Evolutionary conservation across 2,113 vertebrate genomes (phyloP), one percentile per base, ranked within the genome.

Genomic region (Macheiramphus alcinus): DNA sequence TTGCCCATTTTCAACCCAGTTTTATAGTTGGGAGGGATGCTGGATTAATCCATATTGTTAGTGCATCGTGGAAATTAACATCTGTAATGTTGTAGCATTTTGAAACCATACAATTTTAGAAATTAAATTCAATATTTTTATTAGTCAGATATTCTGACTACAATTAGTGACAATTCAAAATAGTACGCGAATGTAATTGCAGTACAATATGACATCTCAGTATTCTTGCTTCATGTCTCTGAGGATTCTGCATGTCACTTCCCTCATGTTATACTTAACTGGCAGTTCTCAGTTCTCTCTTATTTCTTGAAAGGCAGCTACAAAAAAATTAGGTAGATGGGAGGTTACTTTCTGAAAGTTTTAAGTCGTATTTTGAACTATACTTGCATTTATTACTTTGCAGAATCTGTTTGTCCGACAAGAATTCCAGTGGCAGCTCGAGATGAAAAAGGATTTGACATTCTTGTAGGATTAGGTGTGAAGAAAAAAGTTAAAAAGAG

Each of bases 401-500:
- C 97, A 99, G 99, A 99, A 97, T 99, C 99, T 72, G 99, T 99
- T 93, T 99, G 99, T 97, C 99, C 99, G 1, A 98, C 98, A 94
- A 98, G 98, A 98, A 99, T 99, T 97, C 97, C 99, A 55, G 97
- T 99, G 70, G 98, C 99, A 97, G 98, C 99, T 94, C 98, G 99
- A 20, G 99, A 99, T 92, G 99, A 99, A 96, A 99, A 99, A 87
- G 99, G 99, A 72, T 99, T 99, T 98, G 99, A 99, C 96, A 98
- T 99, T 90, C 98, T 99, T 76, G 50, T 99, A 70, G 98, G 99
- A 96, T 97, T 99, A 96, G 98, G 99, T 97, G 97, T 99, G 95
- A 99, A 99, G 91, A 99, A 99, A 97, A 99, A 99, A 93, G 97
- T 99, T 80, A 98, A 98, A 91, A 99, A 99, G 94, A 99, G 98